phyloP scores from a whole-genome alignment of 2,888 invertebrate genomes.

The Papilio demoleus region DNA sequence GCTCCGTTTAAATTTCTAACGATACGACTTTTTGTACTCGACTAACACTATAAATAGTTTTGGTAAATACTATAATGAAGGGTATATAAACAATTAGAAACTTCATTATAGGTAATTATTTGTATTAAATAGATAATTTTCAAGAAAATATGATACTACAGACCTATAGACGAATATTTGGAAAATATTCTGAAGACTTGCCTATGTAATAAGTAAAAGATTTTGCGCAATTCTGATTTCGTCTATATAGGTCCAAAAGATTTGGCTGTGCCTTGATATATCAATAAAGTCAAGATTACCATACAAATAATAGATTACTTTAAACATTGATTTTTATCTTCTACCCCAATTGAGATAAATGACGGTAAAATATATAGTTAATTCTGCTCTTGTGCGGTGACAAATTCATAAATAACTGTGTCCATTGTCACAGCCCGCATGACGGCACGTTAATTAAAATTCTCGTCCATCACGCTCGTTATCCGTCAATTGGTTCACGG shows the following conservation, averaged over 20 bases:
- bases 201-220: too few relatives aligned
- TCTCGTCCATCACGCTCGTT: conserved; percentile 27
- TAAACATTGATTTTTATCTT: neutral
- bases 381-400: conserved; percentile 11
- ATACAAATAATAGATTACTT: neutral
- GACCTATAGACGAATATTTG: too few relatives aligned
- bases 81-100: too few relatives aligned
- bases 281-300: too few relatives aligned
- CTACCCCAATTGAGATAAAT: conserved; percentile 2
- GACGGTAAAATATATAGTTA: neutral
- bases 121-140: too few relatives aligned
- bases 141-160: too few relatives aligned
- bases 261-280: too few relatives aligned
- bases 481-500: conserved; percentile 31
- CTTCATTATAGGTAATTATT: too few relatives aligned
- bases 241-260: too few relatives aligned
- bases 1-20: conserved; percentile 36
- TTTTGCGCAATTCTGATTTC: too few relatives aligned
- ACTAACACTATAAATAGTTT: conserved; percentile 17
- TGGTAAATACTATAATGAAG: too few relatives aligned
- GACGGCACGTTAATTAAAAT: conserved; percentile 40
- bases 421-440: conserved; percentile 39
- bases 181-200: too few relatives aligned
- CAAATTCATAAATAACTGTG: conserved; percentile 37
- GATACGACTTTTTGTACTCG: conserved; percentile 25